phyloP scores from a whole-genome alignment of 2,888 invertebrate genomes.

The Lasius fuliginosus region DNA sequence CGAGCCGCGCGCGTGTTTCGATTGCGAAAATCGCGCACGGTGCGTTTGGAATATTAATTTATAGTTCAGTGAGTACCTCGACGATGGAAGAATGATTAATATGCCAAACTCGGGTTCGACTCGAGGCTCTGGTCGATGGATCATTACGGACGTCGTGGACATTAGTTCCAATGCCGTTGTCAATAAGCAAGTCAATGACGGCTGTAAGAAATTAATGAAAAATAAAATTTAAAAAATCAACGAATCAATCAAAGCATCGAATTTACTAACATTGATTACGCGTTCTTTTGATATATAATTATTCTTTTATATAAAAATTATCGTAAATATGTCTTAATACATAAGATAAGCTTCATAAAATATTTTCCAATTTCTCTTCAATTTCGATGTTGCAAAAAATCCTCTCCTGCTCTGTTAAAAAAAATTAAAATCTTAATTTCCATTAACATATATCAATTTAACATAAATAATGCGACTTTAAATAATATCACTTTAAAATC shows the following conservation, averaged over 20 bases:
- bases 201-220: background rate
- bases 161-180: background rate
- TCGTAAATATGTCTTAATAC: background rate
- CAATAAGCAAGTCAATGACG: background rate
- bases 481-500: background rate
- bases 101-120: background rate
- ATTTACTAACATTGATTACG: too few relatives aligned
- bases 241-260: too few relatives aligned
- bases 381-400: background rate
- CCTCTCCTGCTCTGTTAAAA: background rate
- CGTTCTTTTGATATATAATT: background rate
- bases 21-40: background rate
- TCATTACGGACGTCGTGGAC: background rate
- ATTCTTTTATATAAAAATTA: background rate
- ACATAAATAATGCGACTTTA: background rate
- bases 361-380: background rate
- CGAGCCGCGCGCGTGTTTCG: background rate
- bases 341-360: background rate
- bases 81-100: conserved; percentile 22
- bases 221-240: background rate
- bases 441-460: background rate
- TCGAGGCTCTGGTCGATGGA: background rate
- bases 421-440: background rate
- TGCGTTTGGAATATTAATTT: conserved; percentile 47
- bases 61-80: background rate